Conservation (phyloP, 2,888 invertebrate genomes). For the Capitulum mitella region DNA sequence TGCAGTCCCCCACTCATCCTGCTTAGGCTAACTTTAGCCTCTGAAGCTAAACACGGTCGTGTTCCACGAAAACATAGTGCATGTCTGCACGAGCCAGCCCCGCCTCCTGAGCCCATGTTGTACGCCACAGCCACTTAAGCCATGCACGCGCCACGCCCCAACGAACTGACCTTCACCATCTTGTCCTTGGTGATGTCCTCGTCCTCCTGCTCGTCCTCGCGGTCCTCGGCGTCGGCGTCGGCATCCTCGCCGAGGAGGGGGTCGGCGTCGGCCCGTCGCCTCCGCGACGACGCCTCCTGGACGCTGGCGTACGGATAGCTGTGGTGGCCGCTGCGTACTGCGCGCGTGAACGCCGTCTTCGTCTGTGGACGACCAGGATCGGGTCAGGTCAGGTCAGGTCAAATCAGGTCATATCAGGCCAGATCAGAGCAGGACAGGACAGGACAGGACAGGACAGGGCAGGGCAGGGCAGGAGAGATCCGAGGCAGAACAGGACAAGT, state of each 20-base stretch:
- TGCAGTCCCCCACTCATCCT: no score
- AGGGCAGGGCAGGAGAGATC: not conserved
- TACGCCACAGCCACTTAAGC: no score
- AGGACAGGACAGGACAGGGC: constrained; percentile 28
- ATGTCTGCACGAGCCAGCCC: no score
- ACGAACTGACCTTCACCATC: constrained; percentile 64
- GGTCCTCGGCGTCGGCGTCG: constrained; percentile 47
- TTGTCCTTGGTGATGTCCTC: constrained; percentile 61
- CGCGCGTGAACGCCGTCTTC: constrained; percentile 86
- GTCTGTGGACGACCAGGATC: constrained; percentile 56
- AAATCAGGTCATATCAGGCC: no score
- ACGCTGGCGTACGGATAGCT: constrained; percentile 68
- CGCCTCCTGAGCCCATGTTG: no score
- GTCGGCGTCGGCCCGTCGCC: constrained; percentile 44
- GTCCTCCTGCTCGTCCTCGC: constrained; percentile 43
- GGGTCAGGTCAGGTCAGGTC: constrained; percentile 24
- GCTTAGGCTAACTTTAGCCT: no score
- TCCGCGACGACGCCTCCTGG: constrained; percentile 53
- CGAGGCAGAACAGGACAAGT: not conserved
- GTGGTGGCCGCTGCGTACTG: constrained; percentile 77
- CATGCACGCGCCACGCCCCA: no score
- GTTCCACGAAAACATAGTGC: no score
- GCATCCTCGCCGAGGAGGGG: constrained; percentile 38
- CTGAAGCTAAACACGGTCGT: no score
- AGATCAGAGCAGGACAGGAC: no score